These are phyloP conservation scores for Malaclemys terrapin DNA, from an alignment of 2,113 vertebrate species.

Conservation along the genomic window DNA sequence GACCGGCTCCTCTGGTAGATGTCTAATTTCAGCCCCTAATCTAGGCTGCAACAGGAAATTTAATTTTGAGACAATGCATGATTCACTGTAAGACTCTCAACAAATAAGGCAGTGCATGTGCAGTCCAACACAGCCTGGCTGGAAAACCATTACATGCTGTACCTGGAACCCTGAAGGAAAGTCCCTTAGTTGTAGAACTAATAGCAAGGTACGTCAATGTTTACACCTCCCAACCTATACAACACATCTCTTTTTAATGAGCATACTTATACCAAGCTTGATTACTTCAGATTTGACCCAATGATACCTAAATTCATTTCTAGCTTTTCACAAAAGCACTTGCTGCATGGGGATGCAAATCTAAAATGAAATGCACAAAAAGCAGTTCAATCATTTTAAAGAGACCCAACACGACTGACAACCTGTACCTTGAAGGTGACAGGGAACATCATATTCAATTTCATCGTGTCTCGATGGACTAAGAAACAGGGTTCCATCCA, in stretches of 20 bases:
- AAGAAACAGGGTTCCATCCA: conserved; percentile 97
- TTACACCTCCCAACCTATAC: neutral
- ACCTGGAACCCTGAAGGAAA: neutral
- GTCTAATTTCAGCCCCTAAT: neutral
- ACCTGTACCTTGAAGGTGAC: conserved; percentile 97
- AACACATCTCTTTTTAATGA: neutral
- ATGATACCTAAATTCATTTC: neutral
- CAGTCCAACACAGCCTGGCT: neutral
- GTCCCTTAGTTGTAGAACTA: neutral
- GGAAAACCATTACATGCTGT: neutral
- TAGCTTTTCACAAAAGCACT: neutral
- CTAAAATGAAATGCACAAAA: conserved; percentile 22
- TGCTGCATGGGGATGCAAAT: neutral
- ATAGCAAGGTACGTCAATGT: neutral
- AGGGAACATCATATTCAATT: conserved; percentile 98
- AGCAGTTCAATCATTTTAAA: conserved; percentile 37
- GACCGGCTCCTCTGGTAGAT: neutral
- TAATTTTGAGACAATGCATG: neutral
- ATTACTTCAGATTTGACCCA: conserved; percentile 19
- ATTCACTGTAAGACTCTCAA: neutral
- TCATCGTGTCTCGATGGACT: conserved; percentile 97
- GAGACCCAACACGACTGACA: conserved; percentile 66
- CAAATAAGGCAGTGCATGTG: neutral
- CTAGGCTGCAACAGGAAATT: neutral
- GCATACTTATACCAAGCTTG: neutral